These are phyloP conservation scores for Oxyruncus cristatus DNA, from an alignment of 2,113 vertebrate genomes.

Conservation along the genomic window DNA sequence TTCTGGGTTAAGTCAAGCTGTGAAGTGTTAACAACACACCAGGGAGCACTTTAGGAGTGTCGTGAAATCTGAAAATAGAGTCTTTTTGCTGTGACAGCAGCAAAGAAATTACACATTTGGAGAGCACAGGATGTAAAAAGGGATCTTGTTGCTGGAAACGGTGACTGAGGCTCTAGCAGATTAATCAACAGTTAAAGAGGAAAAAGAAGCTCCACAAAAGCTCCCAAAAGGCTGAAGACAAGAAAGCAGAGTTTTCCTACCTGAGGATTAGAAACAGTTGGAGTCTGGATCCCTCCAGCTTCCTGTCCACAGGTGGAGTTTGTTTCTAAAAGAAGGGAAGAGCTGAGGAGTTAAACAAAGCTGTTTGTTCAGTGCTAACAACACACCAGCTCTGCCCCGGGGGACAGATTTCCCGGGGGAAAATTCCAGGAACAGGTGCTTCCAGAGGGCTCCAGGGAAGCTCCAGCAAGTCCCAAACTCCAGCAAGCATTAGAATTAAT, in stretches of 20 bases:
- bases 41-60: too few species aligned
- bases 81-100: too few species aligned
- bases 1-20: too few species aligned
- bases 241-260: constrained; percentile 33
- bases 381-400: not conserved
- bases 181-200: not conserved
- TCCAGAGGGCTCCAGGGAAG: not conserved
- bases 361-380: not conserved
- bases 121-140: not conserved
- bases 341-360: not conserved
- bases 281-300: constrained; percentile 7
- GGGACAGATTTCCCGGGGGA: fast-evolving
- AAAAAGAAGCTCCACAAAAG: not conserved
- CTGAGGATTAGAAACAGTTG: constrained; percentile 47
- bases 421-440: not conserved
- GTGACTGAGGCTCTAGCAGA: not conserved
- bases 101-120: too few species aligned
- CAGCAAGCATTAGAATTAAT: not conserved
- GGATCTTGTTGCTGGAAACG: not conserved
- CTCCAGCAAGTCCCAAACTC: not conserved
- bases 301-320: not conserved
- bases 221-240: not conserved
- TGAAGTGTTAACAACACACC: too few species aligned
- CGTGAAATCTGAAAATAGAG: too few species aligned
- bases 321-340: constrained; percentile 14